Evolutionary conservation across 2,797 vertebrate species (phyloP), one percentile per base, ranked within the genome.

Genomic region (Anomalospiza imberbis): DNA sequence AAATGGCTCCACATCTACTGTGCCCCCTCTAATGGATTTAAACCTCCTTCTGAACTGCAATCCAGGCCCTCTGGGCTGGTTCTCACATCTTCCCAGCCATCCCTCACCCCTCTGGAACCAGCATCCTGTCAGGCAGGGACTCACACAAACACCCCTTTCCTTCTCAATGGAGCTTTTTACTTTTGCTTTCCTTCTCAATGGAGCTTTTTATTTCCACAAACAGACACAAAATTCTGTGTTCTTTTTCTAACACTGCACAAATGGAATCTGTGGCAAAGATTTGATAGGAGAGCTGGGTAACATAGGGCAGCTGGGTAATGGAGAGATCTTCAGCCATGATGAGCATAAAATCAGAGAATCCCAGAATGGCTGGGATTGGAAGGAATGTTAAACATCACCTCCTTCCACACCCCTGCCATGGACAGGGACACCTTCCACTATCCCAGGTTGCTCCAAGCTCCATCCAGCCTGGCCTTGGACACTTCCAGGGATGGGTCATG

Each of bases 291-390:
- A 80, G 21, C 29, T 67, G 32, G 20, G 12, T 54, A 18, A 47
- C 0, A 0, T 4, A 11, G 11, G 25, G 38, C 22, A 34, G 44
- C 7, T 28, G 19, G 48, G 29, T 28, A 36, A 25, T 7, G 36
- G 20, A 44, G 63, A 62, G 28, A 31, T 55, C 60, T 66, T 83
- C 45, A 45, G 12, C 4, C 12, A 28, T 0, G 2, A 14, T 19
- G 29, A 63, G 8, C n/a, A 60, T 10, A 44, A 45, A 67, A 36
- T 32, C 58, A 60, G 2, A 42, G 11, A 77, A 25, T 32, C 26
- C 25, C 26, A 66, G 45, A 26, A 47, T 0, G 4, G 16, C 17
- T 60, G 20, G 21, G 26, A 15, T 10, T 29, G 60, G 11, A 7
- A 42, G 22, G 26, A 40, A 28, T 26, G 9, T 18, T 29, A 17